Conservation (phyloP, 2,797 vertebrate species). For the Hippocampus kuda region DNA sequence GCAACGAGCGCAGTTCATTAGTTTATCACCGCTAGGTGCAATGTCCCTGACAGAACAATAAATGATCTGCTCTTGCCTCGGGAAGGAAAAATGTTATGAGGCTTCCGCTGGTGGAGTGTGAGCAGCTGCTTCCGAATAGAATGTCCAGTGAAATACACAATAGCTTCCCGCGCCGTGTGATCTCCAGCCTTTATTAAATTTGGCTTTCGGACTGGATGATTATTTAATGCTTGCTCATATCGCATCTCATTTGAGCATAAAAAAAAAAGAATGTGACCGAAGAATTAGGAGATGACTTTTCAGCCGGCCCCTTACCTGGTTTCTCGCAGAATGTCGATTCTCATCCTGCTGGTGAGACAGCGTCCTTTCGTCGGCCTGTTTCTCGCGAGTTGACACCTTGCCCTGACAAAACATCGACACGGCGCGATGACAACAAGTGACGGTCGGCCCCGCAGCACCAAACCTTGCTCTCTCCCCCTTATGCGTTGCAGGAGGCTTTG, state of each 20-base stretch:
- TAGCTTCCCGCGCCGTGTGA: neutral
- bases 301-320: constrained; percentile 69
- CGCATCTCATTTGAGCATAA: neutral
- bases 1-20: neutral
- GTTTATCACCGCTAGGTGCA: neutral
- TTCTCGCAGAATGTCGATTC: constrained; percentile 89
- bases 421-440: constrained; percentile 25
- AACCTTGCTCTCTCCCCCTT: neutral
- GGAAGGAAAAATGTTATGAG: neutral
- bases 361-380: constrained; percentile 85
- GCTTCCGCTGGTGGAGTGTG: neutral
- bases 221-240: constrained; percentile 1
- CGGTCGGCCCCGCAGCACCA: constrained; percentile 16
- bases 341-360: constrained; percentile 88
- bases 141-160: neutral
- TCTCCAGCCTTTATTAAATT: neutral
- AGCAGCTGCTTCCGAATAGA: neutral
- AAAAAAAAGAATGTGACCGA: neutral
- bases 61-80: neutral
- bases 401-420: constrained; percentile 73
- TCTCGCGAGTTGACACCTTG: constrained; percentile 86
- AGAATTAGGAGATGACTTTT: neutral
- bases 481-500: constrained; percentile 20
- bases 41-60: neutral
- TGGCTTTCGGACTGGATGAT: neutral